phyloP scores from a whole-genome alignment of 2,888 invertebrate species.

The Glomeris marginata region DNA sequence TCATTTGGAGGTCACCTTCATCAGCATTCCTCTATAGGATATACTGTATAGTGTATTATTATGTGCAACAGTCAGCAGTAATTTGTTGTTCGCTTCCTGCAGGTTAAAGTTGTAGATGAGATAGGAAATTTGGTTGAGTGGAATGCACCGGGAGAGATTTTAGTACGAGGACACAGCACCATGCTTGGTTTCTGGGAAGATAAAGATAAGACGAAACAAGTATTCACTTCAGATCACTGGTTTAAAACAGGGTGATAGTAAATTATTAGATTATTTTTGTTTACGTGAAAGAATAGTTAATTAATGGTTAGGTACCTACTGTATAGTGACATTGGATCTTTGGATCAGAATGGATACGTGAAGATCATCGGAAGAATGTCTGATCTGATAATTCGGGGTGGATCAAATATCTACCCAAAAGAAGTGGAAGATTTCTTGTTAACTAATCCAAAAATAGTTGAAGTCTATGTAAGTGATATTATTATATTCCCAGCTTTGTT shows the following conservation, averaged over 20 bases:
- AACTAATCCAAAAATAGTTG: conserved; percentile 33
- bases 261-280: neutral
- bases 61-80: no score
- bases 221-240: conserved; percentile 53
- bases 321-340: conserved; percentile 8
- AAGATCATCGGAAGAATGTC: conserved; percentile 55
- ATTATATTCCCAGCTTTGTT: neutral
- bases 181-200: conserved; percentile 74
- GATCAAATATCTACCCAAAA: conserved; percentile 56
- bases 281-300: neutral
- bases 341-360: conserved; percentile 44
- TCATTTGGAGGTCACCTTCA: no score
- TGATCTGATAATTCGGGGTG: conserved; percentile 64
- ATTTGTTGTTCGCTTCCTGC: no score
- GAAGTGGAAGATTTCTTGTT: conserved; percentile 38
- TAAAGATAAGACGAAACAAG: conserved; percentile 51
- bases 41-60: no score
- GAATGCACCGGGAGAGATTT: conserved; percentile 48
- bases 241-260: conserved; percentile 57
- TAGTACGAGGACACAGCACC: conserved; percentile 51
- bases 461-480: conserved; percentile 27
- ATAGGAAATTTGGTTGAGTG: no score
- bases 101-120: no score
- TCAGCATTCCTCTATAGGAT: no score
- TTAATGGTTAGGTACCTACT: neutral